These are phyloP conservation scores for Enoplosus armatus DNA, from an alignment of 2,797 vertebrate genomes.

Conservation along the genomic window DNA sequence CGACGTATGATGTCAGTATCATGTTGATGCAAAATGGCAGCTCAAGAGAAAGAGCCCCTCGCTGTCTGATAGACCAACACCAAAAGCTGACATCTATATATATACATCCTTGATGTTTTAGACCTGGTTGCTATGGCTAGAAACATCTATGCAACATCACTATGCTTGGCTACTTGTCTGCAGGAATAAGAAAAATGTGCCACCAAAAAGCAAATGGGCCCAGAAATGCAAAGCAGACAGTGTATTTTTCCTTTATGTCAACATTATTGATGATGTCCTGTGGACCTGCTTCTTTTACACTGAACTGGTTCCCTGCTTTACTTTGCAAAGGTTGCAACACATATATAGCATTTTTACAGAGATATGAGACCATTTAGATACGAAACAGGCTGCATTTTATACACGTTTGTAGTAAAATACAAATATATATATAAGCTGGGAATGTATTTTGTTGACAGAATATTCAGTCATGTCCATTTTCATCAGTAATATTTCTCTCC, in stretches of 20 bases:
- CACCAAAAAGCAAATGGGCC: constrained; percentile 38
- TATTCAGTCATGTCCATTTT: not conserved
- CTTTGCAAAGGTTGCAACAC: constrained; percentile 11
- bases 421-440: not conserved
- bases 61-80: not conserved
- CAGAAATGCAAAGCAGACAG: constrained; percentile 51
- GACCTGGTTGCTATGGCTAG: not conserved
- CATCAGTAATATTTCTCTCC: not conserved
- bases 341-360: not conserved
- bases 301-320: constrained; percentile 5
- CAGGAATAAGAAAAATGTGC: constrained; percentile 30
- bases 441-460: constrained; percentile 6
- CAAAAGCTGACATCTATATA: constrained; percentile 5
- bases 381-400: not conserved
- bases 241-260: constrained; percentile 32
- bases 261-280: constrained; percentile 43
- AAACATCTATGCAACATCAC: not conserved
- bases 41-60: constrained; percentile 14
- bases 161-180: constrained; percentile 10
- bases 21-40: constrained; percentile 34
- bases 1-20: constrained; percentile 9
- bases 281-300: constrained; percentile 20
- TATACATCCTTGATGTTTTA: not conserved
- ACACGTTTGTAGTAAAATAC: not conserved
- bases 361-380: not conserved